These are phyloP conservation scores for Acrobasis suavella DNA, from an alignment of 2,888 invertebrate species.

Conservation along the genomic window DNA sequence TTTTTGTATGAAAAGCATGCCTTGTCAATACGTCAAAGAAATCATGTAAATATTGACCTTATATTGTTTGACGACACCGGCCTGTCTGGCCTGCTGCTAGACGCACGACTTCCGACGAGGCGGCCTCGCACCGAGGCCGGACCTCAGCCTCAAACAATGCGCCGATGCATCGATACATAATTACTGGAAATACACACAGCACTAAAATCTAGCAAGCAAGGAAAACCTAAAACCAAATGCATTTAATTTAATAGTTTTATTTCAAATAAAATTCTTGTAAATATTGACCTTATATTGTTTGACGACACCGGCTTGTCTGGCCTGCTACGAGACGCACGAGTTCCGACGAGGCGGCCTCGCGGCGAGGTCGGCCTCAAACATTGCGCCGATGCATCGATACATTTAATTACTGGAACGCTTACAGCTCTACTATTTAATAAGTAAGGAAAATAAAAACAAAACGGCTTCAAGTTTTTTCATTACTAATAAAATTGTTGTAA, in stretches of 20 bases:
- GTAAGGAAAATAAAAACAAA: no score
- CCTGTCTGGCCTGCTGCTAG: constrained; percentile 3
- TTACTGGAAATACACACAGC: constrained; percentile 25
- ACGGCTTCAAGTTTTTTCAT: not conserved
- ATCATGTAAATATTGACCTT: constrained; percentile 21
- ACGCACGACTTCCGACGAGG: constrained; percentile 16
- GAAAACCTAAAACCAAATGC: not conserved
- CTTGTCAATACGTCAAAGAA: constrained; percentile 19
- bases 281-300: constrained; percentile 23
- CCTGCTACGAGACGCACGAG: constrained; percentile 1
- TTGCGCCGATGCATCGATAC: constrained; percentile 15
- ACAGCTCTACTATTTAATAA: no score
- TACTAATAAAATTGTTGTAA: not conserved
- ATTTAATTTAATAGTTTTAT: no score
- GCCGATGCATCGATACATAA: constrained; percentile 19
- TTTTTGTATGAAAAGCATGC: constrained; percentile 1
- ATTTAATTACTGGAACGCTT: constrained; percentile 20
- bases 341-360: constrained; percentile 17
- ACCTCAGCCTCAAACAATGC: constrained; percentile 1
- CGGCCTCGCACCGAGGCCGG: constrained; percentile 16
- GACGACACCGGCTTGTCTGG: constrained; percentile 14
- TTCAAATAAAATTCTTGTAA: constrained; percentile 19
- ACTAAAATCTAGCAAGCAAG: not conserved
- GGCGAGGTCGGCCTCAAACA: constrained; percentile 14
- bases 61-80: constrained; percentile 21